phyloP scores from a whole-genome alignment of 2,797 vertebrate species.

The Characodon lateralis region DNA sequence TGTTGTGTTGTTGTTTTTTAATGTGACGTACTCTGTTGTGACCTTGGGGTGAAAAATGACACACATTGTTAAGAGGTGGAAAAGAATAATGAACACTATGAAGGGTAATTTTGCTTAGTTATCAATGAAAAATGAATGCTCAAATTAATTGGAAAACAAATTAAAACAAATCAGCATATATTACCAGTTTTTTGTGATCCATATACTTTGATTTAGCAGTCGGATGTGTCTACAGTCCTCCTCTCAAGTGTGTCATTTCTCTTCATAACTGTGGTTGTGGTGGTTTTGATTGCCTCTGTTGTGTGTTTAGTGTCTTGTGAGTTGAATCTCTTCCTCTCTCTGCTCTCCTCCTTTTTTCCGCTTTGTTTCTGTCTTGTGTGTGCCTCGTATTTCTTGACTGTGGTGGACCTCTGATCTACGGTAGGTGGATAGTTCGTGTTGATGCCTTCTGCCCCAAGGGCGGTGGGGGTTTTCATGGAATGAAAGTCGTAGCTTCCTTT shows the following conservation, averaged over 20 bases:
- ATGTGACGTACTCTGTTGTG: conserved; percentile 73
- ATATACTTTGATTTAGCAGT: conserved; percentile 63
- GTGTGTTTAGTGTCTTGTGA: conserved; percentile 81
- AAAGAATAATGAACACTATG: conserved; percentile 39
- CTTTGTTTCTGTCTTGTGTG: conserved; percentile 81
- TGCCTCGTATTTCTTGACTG: conserved; percentile 80
- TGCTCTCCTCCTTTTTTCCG: conserved; percentile 70
- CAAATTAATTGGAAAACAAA: neutral
- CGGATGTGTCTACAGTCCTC: conserved; percentile 37
- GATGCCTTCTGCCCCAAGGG: conserved; percentile 70
- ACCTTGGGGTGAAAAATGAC: conserved; percentile 75
- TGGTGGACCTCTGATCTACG: conserved; percentile 80
- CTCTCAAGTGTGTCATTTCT: conserved; percentile 78
- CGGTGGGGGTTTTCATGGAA: conserved; percentile 77
- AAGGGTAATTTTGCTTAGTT: conserved; percentile 13
- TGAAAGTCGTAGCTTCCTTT: conserved; percentile 80
- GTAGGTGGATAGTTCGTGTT: conserved; percentile 84
- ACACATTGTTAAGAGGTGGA: conserved; percentile 50
- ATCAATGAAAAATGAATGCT: neutral
- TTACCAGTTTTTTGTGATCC: conserved; percentile 8
- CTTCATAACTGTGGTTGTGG: conserved; percentile 57
- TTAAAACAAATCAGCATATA: conserved; percentile 9
- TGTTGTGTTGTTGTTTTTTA: conserved; percentile 69
- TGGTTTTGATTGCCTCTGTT: conserved; percentile 74
- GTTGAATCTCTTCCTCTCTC: conserved; percentile 83